Conservation (phyloP, 2,888 invertebrate genomes). For the Pyrochroa serraticornis region DNA sequence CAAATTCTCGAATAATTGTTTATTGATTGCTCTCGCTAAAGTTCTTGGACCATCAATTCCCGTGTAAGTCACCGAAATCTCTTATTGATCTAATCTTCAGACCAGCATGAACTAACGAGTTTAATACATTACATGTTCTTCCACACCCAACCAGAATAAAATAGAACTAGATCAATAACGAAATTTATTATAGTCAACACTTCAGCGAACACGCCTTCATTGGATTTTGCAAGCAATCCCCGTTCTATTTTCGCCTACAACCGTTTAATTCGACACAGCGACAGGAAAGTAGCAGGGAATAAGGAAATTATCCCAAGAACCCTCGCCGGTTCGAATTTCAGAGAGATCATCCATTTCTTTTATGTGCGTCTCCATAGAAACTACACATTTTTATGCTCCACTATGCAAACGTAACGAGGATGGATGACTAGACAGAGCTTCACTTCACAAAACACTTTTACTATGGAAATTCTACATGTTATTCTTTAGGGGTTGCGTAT, state of each 20-base stretch:
- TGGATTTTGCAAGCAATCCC: too few species aligned
- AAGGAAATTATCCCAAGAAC: background rate
- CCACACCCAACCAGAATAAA: slow-evolving; percentile 28
- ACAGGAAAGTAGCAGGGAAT: too few species aligned
- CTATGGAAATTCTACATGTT: background rate
- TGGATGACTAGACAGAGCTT: slow-evolving; percentile 9
- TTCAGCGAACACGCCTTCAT: too few species aligned
- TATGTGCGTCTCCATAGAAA: slow-evolving; percentile 25
- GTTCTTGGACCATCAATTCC: background rate
- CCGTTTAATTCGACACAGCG: too few species aligned
- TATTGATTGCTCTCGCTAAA: slow-evolving; percentile 1
- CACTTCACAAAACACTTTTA: background rate
- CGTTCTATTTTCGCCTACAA: too few species aligned
- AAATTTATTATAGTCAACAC: background rate
- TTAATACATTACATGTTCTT: slow-evolving; percentile 34
- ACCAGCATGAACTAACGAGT: slow-evolving; percentile 35
- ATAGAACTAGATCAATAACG: slow-evolving; percentile 1
- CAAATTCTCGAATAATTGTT: background rate
- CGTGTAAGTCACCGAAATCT: background rate
- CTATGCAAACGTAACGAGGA: slow-evolving; percentile 28
- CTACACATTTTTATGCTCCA: slow-evolving; percentile 23
- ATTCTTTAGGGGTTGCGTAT: slow-evolving; percentile 2
- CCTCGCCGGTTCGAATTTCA: slow-evolving; percentile 1
- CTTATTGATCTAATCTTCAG: slow-evolving; percentile 35
- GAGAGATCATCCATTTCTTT: background rate